A percentile compares a stretch with the other conserved stretches of the same genome.
Evolutionary conservation across 2,888 invertebrate species (phyloP).

Genomic region (Orgyia antiqua): DNA sequence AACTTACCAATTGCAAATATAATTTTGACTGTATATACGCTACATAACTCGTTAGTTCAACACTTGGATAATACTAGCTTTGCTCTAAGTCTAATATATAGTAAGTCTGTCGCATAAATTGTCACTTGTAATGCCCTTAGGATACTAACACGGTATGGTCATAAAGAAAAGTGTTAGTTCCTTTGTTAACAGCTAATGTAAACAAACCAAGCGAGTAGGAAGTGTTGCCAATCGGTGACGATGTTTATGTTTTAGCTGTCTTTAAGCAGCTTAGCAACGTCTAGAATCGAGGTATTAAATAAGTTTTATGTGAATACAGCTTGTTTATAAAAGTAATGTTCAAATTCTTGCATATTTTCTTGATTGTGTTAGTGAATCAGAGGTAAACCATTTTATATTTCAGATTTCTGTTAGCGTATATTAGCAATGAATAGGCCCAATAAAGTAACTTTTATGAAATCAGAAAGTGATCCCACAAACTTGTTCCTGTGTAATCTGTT

Average conservation of each 20-base stretch:
- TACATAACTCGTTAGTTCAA: constrained; percentile 24
- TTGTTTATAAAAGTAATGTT: constrained; percentile 7
- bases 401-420: too few relatives aligned
- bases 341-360: too few relatives aligned
- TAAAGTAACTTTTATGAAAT: too few relatives aligned
- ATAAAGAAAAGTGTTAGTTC: constrained; percentile 31
- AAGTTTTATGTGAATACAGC: constrained; percentile 10
- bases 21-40: too few relatives aligned
- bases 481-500: too few relatives aligned
- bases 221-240: constrained; percentile 25
- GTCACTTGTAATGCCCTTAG: constrained; percentile 44
- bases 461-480: too few relatives aligned
- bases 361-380: too few relatives aligned
- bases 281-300: constrained; percentile 16
- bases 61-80: constrained; percentile 36
- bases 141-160: constrained; percentile 31
- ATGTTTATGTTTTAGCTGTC: constrained; percentile 23
- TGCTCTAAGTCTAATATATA: constrained; percentile 42
- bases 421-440: too few relatives aligned
- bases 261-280: constrained; percentile 12
- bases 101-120: constrained; percentile 53
- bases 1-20: too few relatives aligned
- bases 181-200: constrained; percentile 20
- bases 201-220: constrained; percentile 26
- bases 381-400: too few relatives aligned